phyloP scores from a whole-genome alignment of 2,797 vertebrate genomes.

The Scolopax bukidnonensis region DNA sequence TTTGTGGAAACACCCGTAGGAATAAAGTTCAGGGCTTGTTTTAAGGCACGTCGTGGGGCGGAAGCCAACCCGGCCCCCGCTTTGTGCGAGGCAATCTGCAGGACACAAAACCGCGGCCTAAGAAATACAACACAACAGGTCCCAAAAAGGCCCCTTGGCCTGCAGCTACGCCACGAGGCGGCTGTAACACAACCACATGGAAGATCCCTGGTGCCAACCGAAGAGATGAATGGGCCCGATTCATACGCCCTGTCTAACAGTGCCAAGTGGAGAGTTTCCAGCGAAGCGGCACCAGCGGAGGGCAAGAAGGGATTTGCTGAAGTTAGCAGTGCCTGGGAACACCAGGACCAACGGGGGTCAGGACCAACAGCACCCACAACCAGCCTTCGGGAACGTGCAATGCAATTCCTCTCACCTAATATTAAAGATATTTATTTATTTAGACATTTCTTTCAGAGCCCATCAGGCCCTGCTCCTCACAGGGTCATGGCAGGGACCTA shows the following conservation, averaged over 20 bases:
- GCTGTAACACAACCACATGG: constrained; percentile 30
- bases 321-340: background rate
- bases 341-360: too few species aligned
- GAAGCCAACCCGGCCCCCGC: background rate
- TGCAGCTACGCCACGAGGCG: constrained; percentile 21
- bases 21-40: background rate
- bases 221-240: constrained; percentile 7
- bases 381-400: background rate
- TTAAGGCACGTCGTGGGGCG: constrained; percentile 12
- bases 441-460: background rate
- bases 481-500: background rate
- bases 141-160: background rate
- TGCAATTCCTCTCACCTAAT: background rate
- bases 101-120: background rate
- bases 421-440: background rate
- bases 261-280: constrained; percentile 55
- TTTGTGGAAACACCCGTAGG: background rate
- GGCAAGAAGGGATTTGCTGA: constrained; percentile 56
- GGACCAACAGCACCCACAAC: background rate
- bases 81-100: constrained; percentile 1
- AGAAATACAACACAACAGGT: constrained; percentile 11
- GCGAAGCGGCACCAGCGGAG: constrained; percentile 33
- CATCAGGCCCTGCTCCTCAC: background rate
- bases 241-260: too few species aligned
- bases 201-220: background rate